These are phyloP conservation scores for Dromiciops gliroides DNA, from an alignment of 2,113 vertebrate species.

Conservation along the genomic window DNA sequence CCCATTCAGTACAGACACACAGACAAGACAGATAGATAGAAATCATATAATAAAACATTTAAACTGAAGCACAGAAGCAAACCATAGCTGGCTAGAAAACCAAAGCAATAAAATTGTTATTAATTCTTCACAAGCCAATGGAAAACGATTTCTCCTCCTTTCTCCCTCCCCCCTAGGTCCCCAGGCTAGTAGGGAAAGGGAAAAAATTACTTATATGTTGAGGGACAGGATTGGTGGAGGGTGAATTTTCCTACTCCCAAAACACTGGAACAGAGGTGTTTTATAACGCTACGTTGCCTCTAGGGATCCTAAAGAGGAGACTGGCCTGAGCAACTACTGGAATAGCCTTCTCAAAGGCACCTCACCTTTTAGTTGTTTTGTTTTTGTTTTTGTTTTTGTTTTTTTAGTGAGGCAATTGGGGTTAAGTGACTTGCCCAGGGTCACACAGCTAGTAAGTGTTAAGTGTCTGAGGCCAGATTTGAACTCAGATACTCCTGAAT, in stretches of 20 bases:
- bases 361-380: too few species aligned
- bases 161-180: background rate
- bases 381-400: too few species aligned
- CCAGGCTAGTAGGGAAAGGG: background rate
- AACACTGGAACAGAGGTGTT: background rate
- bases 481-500: too few species aligned
- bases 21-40: background rate
- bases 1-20: background rate
- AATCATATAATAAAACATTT: background rate
- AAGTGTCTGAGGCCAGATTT: too few species aligned
- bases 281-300: background rate
- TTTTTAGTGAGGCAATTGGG: too few species aligned
- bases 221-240: background rate
- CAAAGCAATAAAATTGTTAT: background rate
- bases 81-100: background rate
- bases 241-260: background rate
- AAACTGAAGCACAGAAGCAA: background rate
- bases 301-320: background rate
- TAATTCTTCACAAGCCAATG: background rate
- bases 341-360: background rate
- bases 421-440: too few species aligned
- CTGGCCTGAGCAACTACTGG: background rate
- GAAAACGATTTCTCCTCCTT: background rate
- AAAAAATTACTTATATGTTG: background rate
- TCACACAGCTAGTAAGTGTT: too few species aligned